Evolutionary conservation across 2,113 vertebrate genomes (phyloP).

Genomic region (Anhinga anhinga): DNA sequence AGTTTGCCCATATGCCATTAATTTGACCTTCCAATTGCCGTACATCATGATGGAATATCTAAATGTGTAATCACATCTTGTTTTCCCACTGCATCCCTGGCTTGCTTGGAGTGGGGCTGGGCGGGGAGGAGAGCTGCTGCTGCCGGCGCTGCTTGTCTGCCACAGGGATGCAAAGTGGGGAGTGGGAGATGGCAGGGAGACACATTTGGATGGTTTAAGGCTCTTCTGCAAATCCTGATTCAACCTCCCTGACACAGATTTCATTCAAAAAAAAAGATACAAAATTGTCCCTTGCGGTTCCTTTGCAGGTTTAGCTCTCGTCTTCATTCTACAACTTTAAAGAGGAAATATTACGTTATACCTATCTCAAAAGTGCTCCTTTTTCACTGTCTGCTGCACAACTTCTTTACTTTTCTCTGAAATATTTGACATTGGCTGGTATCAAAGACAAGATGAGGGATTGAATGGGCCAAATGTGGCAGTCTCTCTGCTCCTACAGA

Average conservation of each 20-base stretch:
- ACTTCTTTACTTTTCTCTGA: not conserved
- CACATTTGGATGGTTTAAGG: not conserved
- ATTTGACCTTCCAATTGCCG: not conserved
- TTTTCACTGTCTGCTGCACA: not conserved
- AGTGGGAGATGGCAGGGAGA: not conserved
- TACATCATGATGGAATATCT: fast-evolving
- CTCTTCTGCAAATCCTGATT: not conserved
- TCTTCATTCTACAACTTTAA: not conserved
- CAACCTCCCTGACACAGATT: not conserved
- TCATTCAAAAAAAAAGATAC: not conserved
- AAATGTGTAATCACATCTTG: not conserved
- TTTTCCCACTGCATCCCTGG: not conserved
- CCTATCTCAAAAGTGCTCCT: not conserved
- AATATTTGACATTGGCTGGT: not conserved
- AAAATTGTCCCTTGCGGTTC: not conserved
- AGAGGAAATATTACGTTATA: not conserved
- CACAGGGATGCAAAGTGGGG: not conserved
- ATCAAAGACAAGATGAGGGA: not conserved
- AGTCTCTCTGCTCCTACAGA: not conserved
- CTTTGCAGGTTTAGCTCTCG: not conserved
- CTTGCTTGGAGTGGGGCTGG: not conserved
- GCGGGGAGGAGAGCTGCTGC: not conserved
- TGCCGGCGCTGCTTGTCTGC: fast-evolving
- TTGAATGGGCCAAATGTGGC: not conserved
- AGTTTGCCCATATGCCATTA: not conserved